Percentiles rank a stretch among this genome's conserved stretches.
These are phyloP conservation scores for Diachasmimorpha longicaudata DNA, from an alignment of 1,140 invertebrate species.

Conservation along the genomic window DNA sequence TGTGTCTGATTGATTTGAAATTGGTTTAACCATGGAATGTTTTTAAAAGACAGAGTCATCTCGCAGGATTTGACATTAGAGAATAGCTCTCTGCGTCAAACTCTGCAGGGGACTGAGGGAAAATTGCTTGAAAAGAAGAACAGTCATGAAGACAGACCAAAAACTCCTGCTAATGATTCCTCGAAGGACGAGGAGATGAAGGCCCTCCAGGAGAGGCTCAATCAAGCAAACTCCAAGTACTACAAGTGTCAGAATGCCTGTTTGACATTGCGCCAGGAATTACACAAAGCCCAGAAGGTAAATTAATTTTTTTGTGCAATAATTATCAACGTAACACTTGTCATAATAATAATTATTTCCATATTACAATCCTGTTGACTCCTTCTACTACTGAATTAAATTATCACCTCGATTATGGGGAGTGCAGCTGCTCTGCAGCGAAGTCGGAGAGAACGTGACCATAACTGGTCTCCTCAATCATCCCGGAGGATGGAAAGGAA, in stretches of 20 bases:
- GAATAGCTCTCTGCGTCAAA: constrained; percentile 45
- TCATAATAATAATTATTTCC: too few species aligned
- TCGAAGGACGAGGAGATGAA: constrained; percentile 60
- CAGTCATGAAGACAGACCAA: constrained; percentile 29
- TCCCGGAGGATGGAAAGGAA: constrained; percentile 70
- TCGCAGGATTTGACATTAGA: constrained; percentile 51
- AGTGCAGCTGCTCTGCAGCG: constrained; percentile 49
- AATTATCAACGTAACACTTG: too few species aligned
- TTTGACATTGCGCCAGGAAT: constrained; percentile 70
- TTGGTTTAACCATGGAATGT: not conserved
- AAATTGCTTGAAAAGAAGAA: constrained; percentile 16
- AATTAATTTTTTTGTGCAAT: not conserved
- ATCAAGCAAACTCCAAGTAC: constrained; percentile 67
- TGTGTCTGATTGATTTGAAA: not conserved
- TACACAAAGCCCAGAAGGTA: constrained; percentile 52
- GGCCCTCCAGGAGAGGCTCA: constrained; percentile 68
- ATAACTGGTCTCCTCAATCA: constrained; percentile 58
- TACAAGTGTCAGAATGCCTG: constrained; percentile 72
- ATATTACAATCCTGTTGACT: too few species aligned
- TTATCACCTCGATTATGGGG: too few species aligned
- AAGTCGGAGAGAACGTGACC: constrained; percentile 67
- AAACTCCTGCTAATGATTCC: constrained; percentile 35
- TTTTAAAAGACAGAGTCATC: constrained; percentile 16
- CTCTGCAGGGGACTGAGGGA: constrained; percentile 36
- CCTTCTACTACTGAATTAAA: too few species aligned